Evolutionary conservation across 2,888 invertebrate genomes (phyloP), one percentile per base, ranked within the genome.

Genomic region (Pemphredon lugubris): DNA sequence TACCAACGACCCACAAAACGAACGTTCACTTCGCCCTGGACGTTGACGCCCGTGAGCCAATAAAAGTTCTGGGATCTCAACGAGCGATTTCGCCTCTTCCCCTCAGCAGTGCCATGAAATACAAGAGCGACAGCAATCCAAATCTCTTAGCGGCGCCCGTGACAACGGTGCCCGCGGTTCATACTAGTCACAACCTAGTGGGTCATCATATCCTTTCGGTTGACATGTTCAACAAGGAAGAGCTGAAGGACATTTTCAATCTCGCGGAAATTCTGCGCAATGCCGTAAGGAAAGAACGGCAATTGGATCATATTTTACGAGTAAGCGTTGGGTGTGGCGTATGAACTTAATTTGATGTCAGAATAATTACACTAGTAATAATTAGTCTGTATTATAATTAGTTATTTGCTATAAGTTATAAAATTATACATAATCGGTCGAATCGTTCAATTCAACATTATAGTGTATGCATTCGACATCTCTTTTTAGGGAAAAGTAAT

Each of bases 241-340:
- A 95, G 78, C 91, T 99, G 0, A 98, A 98, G 88, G 95, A 96
- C 64, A 93, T 99, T 73, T 98, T 99, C 90, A 96, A 98, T 90
- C 91, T 98, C 75, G 98, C 99, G 0, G 97, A 98, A 88, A 93
- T 94, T 51, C 95, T 96, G 89, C 94, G 96, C 80, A 93, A 93
- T 16, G 94, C 94, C 73, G 96, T 98, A 0, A 93, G 93, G 11
- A 97, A 97, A 88, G 97, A 97, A 70, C 92, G 96, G 37, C 93
- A 94, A 0, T 90, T 98, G 50, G 96, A 97, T 88, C 95, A 97
- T 85, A 93, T 98, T 73, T 90, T 98, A 34, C 94, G 94, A 89
- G 93, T 93, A 86, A 71, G 51, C 4, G n/a, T n/a, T n/a, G n/a
- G n/a, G n/a, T n/a, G n/a, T n/a, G n/a, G n/a, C n/a, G n/a, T n/a